A percentile compares a stretch with the other conserved stretches of the same genome.
Conservation (phyloP, 2,888 invertebrate genomes). For the Watsonalla binaria region DNA sequence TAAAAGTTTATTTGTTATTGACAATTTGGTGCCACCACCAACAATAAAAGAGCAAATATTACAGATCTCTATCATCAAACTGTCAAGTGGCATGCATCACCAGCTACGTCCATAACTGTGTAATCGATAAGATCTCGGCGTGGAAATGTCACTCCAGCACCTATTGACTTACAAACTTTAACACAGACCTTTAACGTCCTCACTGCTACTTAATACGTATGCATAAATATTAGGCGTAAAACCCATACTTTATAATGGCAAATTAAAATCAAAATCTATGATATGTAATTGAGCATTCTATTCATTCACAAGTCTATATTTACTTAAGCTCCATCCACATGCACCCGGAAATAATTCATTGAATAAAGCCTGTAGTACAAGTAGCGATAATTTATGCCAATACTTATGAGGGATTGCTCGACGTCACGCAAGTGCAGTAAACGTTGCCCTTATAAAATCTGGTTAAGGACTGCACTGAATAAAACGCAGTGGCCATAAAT, state of each 20-base stretch:
- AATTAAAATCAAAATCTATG: constrained; percentile 2
- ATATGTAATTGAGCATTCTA: neutral
- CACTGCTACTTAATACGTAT: too few species aligned
- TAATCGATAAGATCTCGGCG: constrained; percentile 1
- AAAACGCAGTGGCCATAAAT: constrained; percentile 15
- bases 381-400: constrained; percentile 11
- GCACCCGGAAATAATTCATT: constrained; percentile 18
- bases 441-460: constrained; percentile 18
- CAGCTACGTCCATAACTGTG: neutral
- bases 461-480: constrained; percentile 21
- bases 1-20: neutral
- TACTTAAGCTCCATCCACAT: constrained; percentile 21
- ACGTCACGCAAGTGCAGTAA: constrained; percentile 31
- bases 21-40: neutral
- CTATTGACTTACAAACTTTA: neutral
- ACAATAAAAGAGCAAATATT: constrained; percentile 2
- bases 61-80: neutral
- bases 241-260: too few species aligned
- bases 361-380: constrained; percentile 14
- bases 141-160: neutral
- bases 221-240: too few species aligned
- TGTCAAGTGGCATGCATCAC: constrained; percentile 1
- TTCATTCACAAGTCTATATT: constrained; percentile 3
- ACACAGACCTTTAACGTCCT: too few species aligned
- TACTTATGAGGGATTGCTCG: constrained; percentile 23